Evolutionary conservation across 2,888 invertebrate genomes (phyloP), one percentile per base, ranked within the genome.

Genomic region (Papilio protenor): DNA sequence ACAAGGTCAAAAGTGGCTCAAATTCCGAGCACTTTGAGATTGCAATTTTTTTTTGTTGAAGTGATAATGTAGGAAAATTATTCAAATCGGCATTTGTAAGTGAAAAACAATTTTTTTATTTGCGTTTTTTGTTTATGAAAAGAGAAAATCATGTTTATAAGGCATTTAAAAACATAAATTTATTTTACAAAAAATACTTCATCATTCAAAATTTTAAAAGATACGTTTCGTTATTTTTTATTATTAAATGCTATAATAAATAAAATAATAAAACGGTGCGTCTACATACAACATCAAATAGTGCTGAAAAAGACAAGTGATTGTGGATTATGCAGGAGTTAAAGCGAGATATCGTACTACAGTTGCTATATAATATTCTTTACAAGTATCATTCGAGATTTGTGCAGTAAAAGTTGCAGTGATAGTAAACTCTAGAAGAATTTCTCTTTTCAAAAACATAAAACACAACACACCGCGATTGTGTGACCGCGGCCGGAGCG

Each of bases 391-490:
- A 82, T 82, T 79, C 81, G 80, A 80, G 79, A 83, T 81, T 81
- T 81, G 84, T 85, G 84, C 84, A 79, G 78, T 64, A 78, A 77
- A 12, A 76, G 47, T 87, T 88, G 88, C 87, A 85, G 86, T 86
- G 81, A 87, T 87, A 84, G 86, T 82, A 87, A 85, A 87, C 82
- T 84, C 90, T 89, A 89, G 83, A 81, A 83, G 88, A 86, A 88
- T 92, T 93, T 94, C 94, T 94, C 94, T 94, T 94, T 94, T 94
- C 94, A 94, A 87, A 93, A 94, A 94, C 94, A 94, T 90, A 83
- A 85, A 91, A 92, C 93, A 93, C 92, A 92, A 95, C 96, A 95
- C 95, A 96, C 96, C 96, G 89, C 96, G 96, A 87, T 94, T 94
- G 94, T 95, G 95, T 92, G 95, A 95, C 86, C 95, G 95, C 81